A percentile compares a stretch with the other conserved stretches of the same genome.
Evolutionary conservation across 2,113 vertebrate species (phyloP).

Genomic region (Malaclemys terrapin): DNA sequence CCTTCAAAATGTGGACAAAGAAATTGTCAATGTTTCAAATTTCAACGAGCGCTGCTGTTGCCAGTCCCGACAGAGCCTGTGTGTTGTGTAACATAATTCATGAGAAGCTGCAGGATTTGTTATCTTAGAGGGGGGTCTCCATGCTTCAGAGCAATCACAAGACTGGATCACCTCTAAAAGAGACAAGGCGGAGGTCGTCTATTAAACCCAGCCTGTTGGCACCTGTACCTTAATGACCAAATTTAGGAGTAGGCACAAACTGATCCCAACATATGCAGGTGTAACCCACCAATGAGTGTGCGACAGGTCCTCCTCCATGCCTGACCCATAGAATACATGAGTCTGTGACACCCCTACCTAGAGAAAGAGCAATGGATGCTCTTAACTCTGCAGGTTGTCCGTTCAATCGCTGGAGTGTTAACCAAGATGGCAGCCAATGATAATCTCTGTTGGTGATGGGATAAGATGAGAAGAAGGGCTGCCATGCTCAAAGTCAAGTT

Average conservation of each 20-base stretch:
- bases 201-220: neutral
- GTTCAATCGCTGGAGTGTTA: neutral
- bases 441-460: neutral
- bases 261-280: neutral
- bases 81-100: neutral
- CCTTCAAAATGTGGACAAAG: neutral
- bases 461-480: neutral
- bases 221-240: neutral
- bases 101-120: neutral
- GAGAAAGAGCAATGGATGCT: neutral
- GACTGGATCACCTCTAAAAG: neutral
- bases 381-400: neutral
- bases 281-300: neutral
- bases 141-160: neutral
- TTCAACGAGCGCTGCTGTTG: neutral
- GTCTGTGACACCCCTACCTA: fast-evolving
- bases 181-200: neutral
- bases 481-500: neutral
- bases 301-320: neutral
- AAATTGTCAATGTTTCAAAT: neutral
- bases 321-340: neutral
- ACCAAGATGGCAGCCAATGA: neutral
- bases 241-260: neutral
- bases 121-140: neutral
- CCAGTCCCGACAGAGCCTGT: neutral